Evolutionary conservation across 2,797 vertebrate genomes (phyloP).

Genomic region (Micromesistius poutassou): DNA sequence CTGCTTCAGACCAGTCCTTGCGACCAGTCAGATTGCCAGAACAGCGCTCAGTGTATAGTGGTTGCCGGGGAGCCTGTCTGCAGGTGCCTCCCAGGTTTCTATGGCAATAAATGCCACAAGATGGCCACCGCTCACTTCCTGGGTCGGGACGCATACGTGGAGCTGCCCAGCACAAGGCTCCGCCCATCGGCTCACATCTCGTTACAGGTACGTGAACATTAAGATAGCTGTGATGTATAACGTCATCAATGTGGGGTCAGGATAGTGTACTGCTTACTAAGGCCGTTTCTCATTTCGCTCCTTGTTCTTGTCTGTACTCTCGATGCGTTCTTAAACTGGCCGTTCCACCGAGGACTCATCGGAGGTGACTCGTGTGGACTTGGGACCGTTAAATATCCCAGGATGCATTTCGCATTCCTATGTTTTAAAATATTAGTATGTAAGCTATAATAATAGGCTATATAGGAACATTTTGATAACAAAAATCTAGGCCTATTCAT

Average conservation of each 20-base stretch:
- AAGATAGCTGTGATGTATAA: not conserved
- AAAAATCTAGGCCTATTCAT: no score
- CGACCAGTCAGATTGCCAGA: slow-evolving; percentile 91
- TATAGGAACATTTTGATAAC: no score
- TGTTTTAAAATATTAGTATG: no score
- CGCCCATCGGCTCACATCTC: slow-evolving; percentile 89
- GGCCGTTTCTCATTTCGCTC: no score
- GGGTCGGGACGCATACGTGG: slow-evolving; percentile 86
- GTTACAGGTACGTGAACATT: slow-evolving; percentile 76
- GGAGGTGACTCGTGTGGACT: no score
- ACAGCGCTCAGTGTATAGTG: slow-evolving; percentile 87
- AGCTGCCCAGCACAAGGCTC: slow-evolving; percentile 82
- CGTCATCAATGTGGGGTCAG: not conserved
- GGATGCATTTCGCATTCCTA: no score
- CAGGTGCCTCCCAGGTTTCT: slow-evolving; percentile 88
- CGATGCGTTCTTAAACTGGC: no score
- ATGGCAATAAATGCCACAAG: slow-evolving; percentile 89
- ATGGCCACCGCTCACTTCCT: slow-evolving; percentile 90
- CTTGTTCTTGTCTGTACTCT: no score
- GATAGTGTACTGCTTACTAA: not conserved
- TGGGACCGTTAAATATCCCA: no score
- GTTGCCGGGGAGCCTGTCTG: slow-evolving; percentile 85
- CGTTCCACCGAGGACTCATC: no score
- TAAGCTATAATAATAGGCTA: no score
- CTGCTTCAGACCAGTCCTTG: slow-evolving; percentile 95